A percentile compares a stretch with the other conserved stretches of the same genome.
Evolutionary conservation across 2,797 vertebrate species (phyloP).

Genomic region (Crenuchus spilurus): DNA sequence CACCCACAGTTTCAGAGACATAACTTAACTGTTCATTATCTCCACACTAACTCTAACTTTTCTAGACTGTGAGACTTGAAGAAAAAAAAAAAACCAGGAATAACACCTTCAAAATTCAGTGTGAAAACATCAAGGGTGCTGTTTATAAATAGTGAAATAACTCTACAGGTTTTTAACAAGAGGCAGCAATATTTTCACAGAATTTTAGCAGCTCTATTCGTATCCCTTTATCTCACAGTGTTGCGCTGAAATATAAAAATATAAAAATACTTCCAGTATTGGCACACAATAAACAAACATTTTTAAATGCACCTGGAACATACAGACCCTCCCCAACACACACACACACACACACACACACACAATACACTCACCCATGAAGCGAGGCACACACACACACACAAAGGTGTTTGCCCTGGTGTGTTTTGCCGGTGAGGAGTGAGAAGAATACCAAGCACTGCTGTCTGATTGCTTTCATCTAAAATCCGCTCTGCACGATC

Average conservation of each 20-base stretch:
- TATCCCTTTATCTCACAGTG: not conserved
- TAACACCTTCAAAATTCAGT: not conserved
- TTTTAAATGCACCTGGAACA: not conserved
- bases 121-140: not conserved
- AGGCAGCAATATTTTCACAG: not conserved
- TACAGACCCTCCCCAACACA: no score
- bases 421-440: slow-evolving; percentile 17
- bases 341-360: slow-evolving; percentile 79
- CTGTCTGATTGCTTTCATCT: slow-evolving; percentile 24
- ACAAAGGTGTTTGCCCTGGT: slow-evolving; percentile 36
- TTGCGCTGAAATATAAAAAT: not conserved
- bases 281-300: not conserved
- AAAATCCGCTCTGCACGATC: slow-evolving; percentile 7
- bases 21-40: not conserved
- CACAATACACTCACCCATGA: not conserved
- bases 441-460: slow-evolving; percentile 39
- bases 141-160: not conserved
- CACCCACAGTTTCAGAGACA: not conserved
- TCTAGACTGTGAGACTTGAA: slow-evolving; percentile 14
- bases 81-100: not conserved
- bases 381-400: not conserved
- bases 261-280: not conserved
- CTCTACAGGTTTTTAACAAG: not conserved
- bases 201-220: not conserved
- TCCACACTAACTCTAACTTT: slow-evolving; percentile 16